Percentiles rank a stretch among this genome's conserved stretches.
Conservation (phyloP, 2,888 invertebrate species). For the Chymomyza fuscimana region DNA sequence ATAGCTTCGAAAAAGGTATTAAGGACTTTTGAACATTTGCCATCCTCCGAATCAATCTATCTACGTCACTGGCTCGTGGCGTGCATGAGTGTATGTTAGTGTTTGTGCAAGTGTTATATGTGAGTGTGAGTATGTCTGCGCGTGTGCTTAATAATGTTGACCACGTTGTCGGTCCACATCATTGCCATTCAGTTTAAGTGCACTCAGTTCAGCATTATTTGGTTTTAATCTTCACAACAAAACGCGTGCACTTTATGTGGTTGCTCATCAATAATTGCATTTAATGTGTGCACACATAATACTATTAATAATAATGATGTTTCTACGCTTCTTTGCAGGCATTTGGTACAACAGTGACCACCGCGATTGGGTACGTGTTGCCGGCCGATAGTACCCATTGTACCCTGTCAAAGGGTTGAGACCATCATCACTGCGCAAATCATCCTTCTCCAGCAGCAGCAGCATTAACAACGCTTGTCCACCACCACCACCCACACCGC, state of each 20-base stretch:
- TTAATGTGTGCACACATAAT: background rate
- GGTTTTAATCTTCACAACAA: background rate
- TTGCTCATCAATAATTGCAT: constrained; percentile 49
- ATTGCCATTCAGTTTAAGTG: background rate
- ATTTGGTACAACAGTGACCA: constrained; percentile 80
- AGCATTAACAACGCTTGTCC: constrained; percentile 74
- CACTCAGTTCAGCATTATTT: constrained; percentile 1
- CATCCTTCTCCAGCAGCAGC: constrained; percentile 75
- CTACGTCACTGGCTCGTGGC: too few species aligned
- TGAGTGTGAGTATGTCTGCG: constrained; percentile 11
- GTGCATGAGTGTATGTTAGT: too few species aligned
- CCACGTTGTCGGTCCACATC: background rate
- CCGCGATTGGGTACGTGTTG: constrained; percentile 80
- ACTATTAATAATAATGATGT: background rate
- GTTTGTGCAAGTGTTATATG: constrained; percentile 12
- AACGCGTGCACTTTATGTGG: constrained; percentile 45
- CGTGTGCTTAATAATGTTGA: constrained; percentile 4
- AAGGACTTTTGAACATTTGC: too few species aligned
- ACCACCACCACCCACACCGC: constrained; percentile 76
- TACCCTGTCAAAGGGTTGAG: constrained; percentile 80
- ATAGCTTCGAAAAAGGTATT: too few species aligned
- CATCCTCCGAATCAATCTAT: too few species aligned
- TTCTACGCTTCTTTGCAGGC: constrained; percentile 62
- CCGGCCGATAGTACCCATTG: constrained; percentile 80
- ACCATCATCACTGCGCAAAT: constrained; percentile 79